Evolutionary conservation across 92 coral and sea anemone species (phyloP).

Genomic region (Epizoanthus illoricatus): DNA sequence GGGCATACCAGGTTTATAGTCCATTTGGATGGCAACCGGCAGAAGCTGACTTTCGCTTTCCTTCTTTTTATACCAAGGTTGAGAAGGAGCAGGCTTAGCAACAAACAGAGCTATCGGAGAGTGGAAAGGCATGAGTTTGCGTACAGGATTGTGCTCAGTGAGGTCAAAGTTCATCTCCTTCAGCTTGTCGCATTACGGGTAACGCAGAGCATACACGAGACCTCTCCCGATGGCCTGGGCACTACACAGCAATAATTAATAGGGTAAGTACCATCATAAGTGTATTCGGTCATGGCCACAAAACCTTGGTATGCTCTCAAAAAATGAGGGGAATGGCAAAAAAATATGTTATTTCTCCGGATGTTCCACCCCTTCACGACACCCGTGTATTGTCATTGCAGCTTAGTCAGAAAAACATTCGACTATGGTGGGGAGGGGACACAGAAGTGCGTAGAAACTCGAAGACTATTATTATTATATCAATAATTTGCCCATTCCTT

Average conservation of each 20-base stretch:
- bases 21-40: conserved; percentile 1
- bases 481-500: too few species aligned
- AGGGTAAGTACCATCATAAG: too few species aligned
- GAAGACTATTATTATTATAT: too few species aligned
- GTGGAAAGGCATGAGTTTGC: not conserved
- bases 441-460: too few species aligned
- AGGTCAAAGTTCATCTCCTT: not conserved
- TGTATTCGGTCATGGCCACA: too few species aligned
- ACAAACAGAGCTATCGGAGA: conserved; percentile 14
- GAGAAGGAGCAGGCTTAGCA: not conserved
- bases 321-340: too few species aligned
- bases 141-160: not conserved
- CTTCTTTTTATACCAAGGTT: not conserved
- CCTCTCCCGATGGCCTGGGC: not conserved
- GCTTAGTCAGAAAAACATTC: too few species aligned
- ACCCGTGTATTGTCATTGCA: too few species aligned
- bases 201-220: not conserved
- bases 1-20: not conserved
- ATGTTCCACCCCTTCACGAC: too few species aligned
- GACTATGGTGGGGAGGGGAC: too few species aligned
- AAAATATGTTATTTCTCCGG: too few species aligned
- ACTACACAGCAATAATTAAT: not conserved
- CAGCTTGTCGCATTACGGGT: not conserved
- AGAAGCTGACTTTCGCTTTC: not conserved
- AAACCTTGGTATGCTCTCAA: too few species aligned